Evolutionary conservation across 2,797 vertebrate genomes (phyloP).

Genomic region (Chiroxiphia lanceolata): DNA sequence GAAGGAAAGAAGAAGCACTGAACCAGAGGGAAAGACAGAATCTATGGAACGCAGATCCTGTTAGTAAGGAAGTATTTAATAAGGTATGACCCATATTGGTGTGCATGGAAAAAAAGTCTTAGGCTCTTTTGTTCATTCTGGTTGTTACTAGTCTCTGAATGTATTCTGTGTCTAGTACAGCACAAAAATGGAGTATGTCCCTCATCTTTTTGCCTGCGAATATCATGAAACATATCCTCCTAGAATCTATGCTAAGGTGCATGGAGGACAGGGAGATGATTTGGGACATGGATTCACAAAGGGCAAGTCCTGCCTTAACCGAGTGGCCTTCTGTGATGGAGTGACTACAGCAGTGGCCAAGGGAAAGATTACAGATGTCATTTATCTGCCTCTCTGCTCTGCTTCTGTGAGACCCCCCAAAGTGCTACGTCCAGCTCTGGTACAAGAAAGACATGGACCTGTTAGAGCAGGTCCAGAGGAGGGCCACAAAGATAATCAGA

Average conservation of each 20-base stretch:
- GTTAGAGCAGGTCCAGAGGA: neutral
- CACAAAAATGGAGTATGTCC: neutral
- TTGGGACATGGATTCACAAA: accelerated
- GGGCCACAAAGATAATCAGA: too few species aligned
- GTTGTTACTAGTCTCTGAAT: neutral
- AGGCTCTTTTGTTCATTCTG: neutral
- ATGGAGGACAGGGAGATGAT: neutral
- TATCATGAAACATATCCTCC: neutral
- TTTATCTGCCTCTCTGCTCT: neutral
- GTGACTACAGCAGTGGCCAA: too few species aligned
- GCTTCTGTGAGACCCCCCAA: accelerated
- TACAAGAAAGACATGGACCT: neutral
- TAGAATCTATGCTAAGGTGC: neutral
- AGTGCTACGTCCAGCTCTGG: neutral
- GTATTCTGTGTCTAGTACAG: neutral
- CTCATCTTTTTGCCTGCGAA: neutral
- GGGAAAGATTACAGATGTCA: neutral
- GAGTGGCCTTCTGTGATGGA: neutral
- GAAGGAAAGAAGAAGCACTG: slow-evolving; percentile 91
- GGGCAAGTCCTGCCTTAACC: neutral
- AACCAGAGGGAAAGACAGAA: slow-evolving; percentile 83
- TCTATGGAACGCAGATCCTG: slow-evolving; percentile 79
- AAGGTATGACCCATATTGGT: slow-evolving; percentile 77
- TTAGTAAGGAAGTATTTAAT: slow-evolving; percentile 93
- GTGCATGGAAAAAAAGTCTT: neutral